Conservation (phyloP, 2,888 invertebrate genomes). For the Siphonodentalium dalli region DNA sequence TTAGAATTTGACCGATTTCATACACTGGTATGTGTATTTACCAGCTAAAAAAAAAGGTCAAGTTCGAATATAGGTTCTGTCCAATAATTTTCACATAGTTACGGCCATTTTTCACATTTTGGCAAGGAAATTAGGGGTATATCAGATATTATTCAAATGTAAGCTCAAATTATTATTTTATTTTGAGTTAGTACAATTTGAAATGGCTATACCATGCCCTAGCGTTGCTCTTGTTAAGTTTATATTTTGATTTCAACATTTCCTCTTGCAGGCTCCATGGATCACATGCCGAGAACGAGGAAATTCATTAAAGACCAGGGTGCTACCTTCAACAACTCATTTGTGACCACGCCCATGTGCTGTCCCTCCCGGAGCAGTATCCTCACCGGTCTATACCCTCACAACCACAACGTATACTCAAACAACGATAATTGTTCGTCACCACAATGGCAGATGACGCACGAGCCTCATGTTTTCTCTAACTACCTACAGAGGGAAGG, state of each 20-base stretch:
- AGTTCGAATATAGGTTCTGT: too few species aligned
- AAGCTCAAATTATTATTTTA: not conserved
- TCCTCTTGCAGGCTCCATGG: conserved; percentile 76
- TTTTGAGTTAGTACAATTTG: not conserved
- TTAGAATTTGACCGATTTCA: too few species aligned
- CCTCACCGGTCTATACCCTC: conserved; percentile 87
- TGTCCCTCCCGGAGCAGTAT: conserved; percentile 95
- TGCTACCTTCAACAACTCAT: conserved; percentile 93
- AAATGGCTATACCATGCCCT: not conserved
- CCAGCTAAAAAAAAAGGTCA: too few species aligned
- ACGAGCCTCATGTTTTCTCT: conserved; percentile 92
- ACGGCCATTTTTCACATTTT: too few species aligned
- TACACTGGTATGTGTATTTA: too few species aligned
- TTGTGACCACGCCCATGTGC: conserved; percentile 99
- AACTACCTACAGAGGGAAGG: conserved; percentile 90
- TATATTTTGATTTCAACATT: not conserved
- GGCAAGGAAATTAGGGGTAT: not conserved
- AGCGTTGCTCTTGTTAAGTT: not conserved
- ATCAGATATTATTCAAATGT: not conserved
- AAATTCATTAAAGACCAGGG: conserved; percentile 86
- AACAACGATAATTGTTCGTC: conserved; percentile 99
- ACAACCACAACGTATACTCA: conserved; percentile 96
- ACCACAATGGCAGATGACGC: conserved; percentile 89
- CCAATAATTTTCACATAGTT: too few species aligned
- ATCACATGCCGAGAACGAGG: conserved; percentile 94